These are phyloP conservation scores for Paramuricea clavata DNA, from an alignment of 92 coral and sea anemone species.

Conservation along the genomic window DNA sequence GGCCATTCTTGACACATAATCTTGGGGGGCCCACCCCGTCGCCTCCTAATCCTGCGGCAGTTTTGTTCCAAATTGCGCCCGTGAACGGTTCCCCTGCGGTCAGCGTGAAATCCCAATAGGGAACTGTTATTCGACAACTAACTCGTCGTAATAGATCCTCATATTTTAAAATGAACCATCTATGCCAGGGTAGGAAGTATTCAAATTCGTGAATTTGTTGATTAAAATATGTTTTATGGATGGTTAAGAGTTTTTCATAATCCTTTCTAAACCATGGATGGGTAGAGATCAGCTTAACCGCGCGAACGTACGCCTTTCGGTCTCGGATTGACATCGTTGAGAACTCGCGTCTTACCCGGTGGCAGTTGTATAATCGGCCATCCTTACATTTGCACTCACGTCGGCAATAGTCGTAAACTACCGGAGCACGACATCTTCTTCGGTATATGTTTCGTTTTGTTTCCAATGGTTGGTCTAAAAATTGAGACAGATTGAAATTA, in stretches of 20 bases:
- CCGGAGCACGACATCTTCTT: slow-evolving; percentile 15
- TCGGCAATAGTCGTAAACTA: slow-evolving; percentile 16
- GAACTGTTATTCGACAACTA: slow-evolving; percentile 61
- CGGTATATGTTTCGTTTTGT: neutral
- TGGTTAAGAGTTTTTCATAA: slow-evolving; percentile 29
- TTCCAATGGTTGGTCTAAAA: neutral
- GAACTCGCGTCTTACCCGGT: slow-evolving; percentile 46
- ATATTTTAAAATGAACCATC: slow-evolving; percentile 28
- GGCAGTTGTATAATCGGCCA: slow-evolving; percentile 29
- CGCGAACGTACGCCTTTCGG: slow-evolving; percentile 19
- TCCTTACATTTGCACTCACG: slow-evolving; percentile 25
- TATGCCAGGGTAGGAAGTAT: slow-evolving; percentile 27
- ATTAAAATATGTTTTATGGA: slow-evolving; percentile 2
- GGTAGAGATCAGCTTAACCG: slow-evolving; percentile 22
- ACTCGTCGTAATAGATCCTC: slow-evolving; percentile 36
- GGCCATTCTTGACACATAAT: slow-evolving; percentile 64
- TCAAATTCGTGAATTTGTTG: neutral
- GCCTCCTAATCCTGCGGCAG: slow-evolving; percentile 52
- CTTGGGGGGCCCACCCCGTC: slow-evolving; percentile 44
- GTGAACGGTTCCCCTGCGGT: slow-evolving; percentile 60
- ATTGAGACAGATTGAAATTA: no score
- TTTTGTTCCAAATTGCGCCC: slow-evolving; percentile 51
- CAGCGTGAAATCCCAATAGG: slow-evolving; percentile 75
- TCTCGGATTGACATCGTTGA: slow-evolving; percentile 10
- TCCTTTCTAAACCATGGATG: neutral